Base-by-base conservation (phyloP, 2,888 invertebrate species). In the Xylocampa areola region DNA sequence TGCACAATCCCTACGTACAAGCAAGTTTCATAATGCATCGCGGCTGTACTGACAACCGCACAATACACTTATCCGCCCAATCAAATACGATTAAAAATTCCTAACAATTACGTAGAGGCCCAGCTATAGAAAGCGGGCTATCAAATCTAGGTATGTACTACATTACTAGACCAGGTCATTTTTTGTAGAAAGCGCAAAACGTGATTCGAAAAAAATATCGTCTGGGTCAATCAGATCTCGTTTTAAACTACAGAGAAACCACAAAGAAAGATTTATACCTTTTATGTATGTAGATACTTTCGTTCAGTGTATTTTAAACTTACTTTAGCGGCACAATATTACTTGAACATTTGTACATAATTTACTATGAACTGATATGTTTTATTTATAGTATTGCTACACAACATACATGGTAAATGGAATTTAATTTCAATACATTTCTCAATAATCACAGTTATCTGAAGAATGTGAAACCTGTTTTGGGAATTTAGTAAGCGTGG, bases 391-490 rank as follows among this genome's bases (percentile, higher is more conserved):
- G 65, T 65, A 49, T 66, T 66, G 62, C 70, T 37, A 73, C 58
- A 55, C 64, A 61, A 55, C 61, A 54, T 67, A 68, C 47, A 35
- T 54, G 50, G 51, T 69, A 68, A 79, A 85, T 87, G 84, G 80
- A 78, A 84, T 88, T 87, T 75, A 79, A 79, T 81, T 79, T 82
- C 74, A 79, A 84, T 74, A 72, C 70, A 82, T 88, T 88, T 87
- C 87, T 82, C 85, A 87, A 88, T 81, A 80, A 79, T 81, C 73
- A 75, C 79, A 79, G 78, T 81, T 78, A 81, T 82, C 81, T 79
- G 79, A 72, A 85, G 87, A 87, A 87, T 87, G 84, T 77, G 61
- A 80, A 86, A 88, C 87, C 82, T 76, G 88, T 88, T 87, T 80
- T 60, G 70, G 74, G 73, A 74, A 79, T 87, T 85, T 85, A 80